These are phyloP conservation scores for Cloeon dipterum DNA, from an alignment of 2,888 invertebrate species.

Conservation along the genomic window DNA sequence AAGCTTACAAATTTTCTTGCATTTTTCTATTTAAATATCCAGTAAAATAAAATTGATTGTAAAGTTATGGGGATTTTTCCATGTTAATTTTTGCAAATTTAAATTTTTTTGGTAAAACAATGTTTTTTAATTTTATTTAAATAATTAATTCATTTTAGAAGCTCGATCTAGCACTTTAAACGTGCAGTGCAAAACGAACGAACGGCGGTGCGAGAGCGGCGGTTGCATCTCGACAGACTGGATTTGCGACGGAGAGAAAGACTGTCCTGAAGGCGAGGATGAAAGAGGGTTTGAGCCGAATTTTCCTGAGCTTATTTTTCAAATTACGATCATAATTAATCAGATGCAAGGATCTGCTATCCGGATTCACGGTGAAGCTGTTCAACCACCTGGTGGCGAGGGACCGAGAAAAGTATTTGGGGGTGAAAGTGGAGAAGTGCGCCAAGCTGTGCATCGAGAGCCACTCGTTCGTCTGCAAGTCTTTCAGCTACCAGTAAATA, in stretches of 20 bases:
- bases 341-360: constrained; percentile 11
- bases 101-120: background rate
- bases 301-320: background rate
- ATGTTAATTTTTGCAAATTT: background rate
- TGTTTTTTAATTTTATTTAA: background rate
- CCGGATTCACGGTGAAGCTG: constrained; percentile 19
- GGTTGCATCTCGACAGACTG: constrained; percentile 27
- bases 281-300: background rate
- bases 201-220: constrained; percentile 23
- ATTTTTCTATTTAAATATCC: no score
- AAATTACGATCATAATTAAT: no score
- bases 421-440: constrained; percentile 28
- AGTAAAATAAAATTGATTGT: no score
- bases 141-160: background rate
- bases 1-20: no score
- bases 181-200: constrained; percentile 14
- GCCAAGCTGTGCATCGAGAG: constrained; percentile 27
- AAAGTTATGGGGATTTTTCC: no score
- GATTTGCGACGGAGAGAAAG: constrained; percentile 31
- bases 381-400: constrained; percentile 22
- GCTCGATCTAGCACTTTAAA: background rate
- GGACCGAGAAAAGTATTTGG: constrained; percentile 29
- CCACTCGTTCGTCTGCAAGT: constrained; percentile 28
- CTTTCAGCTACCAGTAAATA: constrained; percentile 31
- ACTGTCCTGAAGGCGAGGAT: background rate